A percentile compares a stretch with the other conserved stretches of the same genome.
Evolutionary conservation across 2,113 vertebrate species (phyloP).

Genomic region (Plecturocebus donacophilus): DNA sequence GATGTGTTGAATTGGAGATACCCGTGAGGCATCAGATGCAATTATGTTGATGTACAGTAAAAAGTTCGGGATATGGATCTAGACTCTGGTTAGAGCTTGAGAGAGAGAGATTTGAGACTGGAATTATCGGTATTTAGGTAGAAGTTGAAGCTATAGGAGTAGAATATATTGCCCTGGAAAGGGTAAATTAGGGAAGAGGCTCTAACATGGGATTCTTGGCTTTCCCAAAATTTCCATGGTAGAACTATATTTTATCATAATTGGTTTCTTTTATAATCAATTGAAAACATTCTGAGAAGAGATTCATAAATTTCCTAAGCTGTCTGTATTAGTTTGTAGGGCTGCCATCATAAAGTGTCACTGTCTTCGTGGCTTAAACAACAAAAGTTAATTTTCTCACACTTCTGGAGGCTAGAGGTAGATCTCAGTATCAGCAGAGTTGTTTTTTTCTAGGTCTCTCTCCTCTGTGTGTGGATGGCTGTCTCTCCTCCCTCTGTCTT

Average conservation of each 20-base stretch:
- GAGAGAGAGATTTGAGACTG: not conserved
- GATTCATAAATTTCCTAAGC: not conserved
- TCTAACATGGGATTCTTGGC: not conserved
- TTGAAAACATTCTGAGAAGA: not conserved
- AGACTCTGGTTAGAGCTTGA: not conserved
- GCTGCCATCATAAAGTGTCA: not conserved
- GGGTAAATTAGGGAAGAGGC: not conserved
- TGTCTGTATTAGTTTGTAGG: not conserved
- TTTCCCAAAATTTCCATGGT: not conserved
- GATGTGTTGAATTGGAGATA: not conserved
- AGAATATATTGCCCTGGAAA: not conserved
- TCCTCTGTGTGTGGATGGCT: not conserved
- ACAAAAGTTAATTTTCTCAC: not conserved
- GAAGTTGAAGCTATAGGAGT: not conserved
- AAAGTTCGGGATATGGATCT: not conserved
- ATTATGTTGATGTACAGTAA: not conserved
- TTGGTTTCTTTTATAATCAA: not conserved
- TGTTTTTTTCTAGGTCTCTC: not conserved
- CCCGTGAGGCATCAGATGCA: not conserved
- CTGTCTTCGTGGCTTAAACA: not conserved
- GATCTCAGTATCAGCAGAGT: not conserved
- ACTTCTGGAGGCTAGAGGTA: not conserved
- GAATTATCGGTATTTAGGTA: not conserved
- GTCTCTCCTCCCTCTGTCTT: not conserved
- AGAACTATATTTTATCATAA: conserved; percentile 7